Evolutionary conservation across 1,140 invertebrate genomes (phyloP).

Genomic region (Sarcophaga peregrina): DNA sequence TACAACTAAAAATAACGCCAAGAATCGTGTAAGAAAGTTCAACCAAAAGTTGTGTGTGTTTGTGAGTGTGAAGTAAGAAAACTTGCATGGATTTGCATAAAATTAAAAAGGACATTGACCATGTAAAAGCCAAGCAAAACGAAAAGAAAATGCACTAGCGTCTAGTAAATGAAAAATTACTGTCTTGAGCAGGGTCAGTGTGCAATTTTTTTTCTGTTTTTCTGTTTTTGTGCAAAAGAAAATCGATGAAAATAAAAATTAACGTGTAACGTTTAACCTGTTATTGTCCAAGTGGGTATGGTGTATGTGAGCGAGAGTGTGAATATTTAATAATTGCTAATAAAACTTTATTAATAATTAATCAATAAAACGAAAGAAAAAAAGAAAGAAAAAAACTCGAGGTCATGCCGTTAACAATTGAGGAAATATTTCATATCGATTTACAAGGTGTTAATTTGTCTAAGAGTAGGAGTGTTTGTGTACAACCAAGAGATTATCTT

Average conservation of each 20-base stretch:
- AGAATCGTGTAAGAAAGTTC: not conserved
- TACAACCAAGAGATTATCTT: too few species aligned
- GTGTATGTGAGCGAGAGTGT: too few species aligned
- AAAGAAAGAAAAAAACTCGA: too few species aligned
- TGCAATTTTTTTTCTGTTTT: not conserved
- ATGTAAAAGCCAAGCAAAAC: not conserved
- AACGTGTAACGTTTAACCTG: not conserved
- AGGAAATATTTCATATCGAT: too few species aligned
- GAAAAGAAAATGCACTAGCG: not conserved
- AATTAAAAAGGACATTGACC: constrained; percentile 32
- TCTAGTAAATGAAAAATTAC: not conserved
- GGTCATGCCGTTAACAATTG: too few species aligned
- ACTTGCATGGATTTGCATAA: constrained; percentile 29
- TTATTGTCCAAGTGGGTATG: too few species aligned
- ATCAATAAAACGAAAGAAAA: too few species aligned
- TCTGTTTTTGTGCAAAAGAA: not conserved
- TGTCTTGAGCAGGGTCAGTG: constrained; percentile 29
- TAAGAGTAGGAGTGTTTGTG: too few species aligned
- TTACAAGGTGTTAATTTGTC: too few species aligned
- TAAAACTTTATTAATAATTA: too few species aligned
- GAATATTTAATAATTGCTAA: too few species aligned
- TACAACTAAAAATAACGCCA: not conserved
- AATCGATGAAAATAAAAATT: not conserved
- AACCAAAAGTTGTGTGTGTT: not conserved
- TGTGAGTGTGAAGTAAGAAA: not conserved